Percentiles rank a stretch among this genome's conserved stretches.
Evolutionary conservation across 2,113 vertebrate species (phyloP).

Genomic region (Colistium nudipinnis): DNA sequence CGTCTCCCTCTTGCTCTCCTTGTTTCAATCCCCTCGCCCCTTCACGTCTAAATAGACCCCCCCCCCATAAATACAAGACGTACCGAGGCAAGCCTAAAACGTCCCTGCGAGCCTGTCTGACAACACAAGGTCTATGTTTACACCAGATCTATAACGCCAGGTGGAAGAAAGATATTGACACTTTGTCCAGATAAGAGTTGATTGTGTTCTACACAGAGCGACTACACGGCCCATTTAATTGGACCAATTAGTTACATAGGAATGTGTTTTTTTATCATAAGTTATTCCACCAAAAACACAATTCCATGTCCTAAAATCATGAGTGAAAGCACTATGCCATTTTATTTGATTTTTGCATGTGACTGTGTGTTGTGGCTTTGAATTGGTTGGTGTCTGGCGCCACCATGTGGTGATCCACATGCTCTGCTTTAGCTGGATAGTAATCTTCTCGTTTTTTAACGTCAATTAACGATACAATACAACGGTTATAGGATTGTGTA

Average conservation of each 20-base stretch:
- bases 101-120: too few relatives aligned
- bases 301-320: neutral
- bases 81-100: constrained; percentile 1
- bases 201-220: too few relatives aligned
- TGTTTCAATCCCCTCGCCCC: constrained; percentile 16
- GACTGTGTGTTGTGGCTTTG: constrained; percentile 25
- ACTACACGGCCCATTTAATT: neutral
- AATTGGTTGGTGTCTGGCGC: constrained; percentile 45
- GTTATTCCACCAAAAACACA: neutral
- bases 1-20: constrained; percentile 34
- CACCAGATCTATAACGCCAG: neutral
- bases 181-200: too few relatives aligned
- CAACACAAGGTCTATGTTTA: too few relatives aligned
- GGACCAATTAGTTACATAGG: neutral
- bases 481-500: neutral
- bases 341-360: constrained; percentile 45
- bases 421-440: too few relatives aligned
- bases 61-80: constrained; percentile 31
- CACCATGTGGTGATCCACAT: constrained; percentile 60
- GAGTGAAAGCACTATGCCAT: constrained; percentile 32
- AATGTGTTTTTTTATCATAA: neutral
- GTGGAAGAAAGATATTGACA: constrained; percentile 7
- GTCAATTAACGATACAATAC: too few relatives aligned
- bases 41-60: constrained; percentile 24
- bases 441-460: too few relatives aligned